Evolutionary conservation across 1,140 invertebrate genomes (phyloP).

Genomic region (Maniola jurtina): DNA sequence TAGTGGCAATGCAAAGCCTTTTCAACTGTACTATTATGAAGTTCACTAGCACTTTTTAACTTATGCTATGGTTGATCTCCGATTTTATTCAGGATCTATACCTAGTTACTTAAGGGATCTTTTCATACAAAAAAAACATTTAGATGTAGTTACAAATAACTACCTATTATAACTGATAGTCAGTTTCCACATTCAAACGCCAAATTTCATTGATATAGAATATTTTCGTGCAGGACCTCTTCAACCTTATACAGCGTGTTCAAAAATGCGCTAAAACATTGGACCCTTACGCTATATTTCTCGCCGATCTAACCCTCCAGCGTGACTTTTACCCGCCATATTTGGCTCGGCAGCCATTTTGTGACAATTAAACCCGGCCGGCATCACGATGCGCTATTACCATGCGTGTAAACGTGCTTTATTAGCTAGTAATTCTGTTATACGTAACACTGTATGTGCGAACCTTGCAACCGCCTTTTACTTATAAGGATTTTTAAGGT

Average conservation of each 20-base stretch:
- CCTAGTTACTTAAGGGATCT: no score
- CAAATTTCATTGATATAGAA: no score
- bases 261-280: constrained; percentile 33
- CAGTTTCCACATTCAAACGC: no score
- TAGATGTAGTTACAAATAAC: no score
- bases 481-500: constrained; percentile 28
- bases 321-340: constrained; percentile 51
- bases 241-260: constrained; percentile 21
- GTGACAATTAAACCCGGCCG: constrained; percentile 55
- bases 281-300: constrained; percentile 45
- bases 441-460: constrained; percentile 21
- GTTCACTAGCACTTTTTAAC: no score
- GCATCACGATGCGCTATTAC: constrained; percentile 55
- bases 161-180: no score
- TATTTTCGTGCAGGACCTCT: background rate
- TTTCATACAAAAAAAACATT: no score
- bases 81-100: no score
- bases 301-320: constrained; percentile 38
- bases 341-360: constrained; percentile 49
- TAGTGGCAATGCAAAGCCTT: no score
- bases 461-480: constrained; percentile 16
- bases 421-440: constrained; percentile 45
- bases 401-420: constrained; percentile 49
- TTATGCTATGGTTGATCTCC: no score
- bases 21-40: no score